A percentile compares a stretch with the other conserved stretches of the same genome.
phyloP scores from a whole-genome alignment of 2,113 vertebrate species.

The Psilopogon haemacephalus region DNA sequence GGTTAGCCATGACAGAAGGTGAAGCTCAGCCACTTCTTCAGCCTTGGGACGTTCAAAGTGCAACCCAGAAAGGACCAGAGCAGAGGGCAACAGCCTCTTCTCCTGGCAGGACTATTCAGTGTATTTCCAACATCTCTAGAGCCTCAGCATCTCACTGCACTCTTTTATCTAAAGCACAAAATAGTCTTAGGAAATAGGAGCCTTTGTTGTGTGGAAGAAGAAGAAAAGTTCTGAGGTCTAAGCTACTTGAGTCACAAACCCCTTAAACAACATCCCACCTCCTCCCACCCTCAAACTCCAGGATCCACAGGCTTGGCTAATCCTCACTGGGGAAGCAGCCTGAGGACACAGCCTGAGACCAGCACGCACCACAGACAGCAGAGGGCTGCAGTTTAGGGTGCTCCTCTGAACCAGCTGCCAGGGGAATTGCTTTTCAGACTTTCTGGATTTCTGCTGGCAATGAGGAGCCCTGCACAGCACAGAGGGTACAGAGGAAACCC shows the following conservation, averaged over 20 bases:
- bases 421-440: background rate
- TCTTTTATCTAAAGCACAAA: background rate
- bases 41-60: background rate
- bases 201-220: background rate
- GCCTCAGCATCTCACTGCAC: background rate
- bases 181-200: background rate
- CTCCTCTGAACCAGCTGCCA: conserved; percentile 9
- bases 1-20: background rate
- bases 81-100: background rate
- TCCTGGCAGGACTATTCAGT: background rate
- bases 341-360: background rate
- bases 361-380: background rate
- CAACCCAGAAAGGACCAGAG: background rate
- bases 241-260: background rate
- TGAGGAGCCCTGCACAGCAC: background rate
- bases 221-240: background rate
- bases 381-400: background rate
- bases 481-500: background rate
- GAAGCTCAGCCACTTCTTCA: background rate
- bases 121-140: background rate
- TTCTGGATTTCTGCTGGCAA: background rate
- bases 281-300: background rate
- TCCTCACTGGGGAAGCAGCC: background rate
- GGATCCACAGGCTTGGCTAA: background rate
- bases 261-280: background rate